A percentile compares a stretch with the other conserved stretches of the same genome.
phyloP scores from a whole-genome alignment of 2,113 vertebrate species.

The Trichomycterus rosablanca region DNA sequence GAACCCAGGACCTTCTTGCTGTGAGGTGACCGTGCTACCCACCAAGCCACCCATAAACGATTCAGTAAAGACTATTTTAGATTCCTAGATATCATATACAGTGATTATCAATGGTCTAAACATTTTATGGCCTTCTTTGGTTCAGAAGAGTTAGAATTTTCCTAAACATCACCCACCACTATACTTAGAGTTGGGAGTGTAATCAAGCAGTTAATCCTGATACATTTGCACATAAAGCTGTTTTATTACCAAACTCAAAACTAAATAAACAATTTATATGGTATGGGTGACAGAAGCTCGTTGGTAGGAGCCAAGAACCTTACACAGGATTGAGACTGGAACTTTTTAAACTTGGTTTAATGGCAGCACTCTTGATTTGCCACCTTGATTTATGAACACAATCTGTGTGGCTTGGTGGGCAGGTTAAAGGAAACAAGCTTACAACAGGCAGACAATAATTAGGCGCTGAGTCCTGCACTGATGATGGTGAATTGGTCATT shows the following conservation, averaged over 20 bases:
- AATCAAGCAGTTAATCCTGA: constrained; percentile 36
- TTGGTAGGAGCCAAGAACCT: background rate
- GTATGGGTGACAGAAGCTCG: constrained; percentile 6
- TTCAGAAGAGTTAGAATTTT: no score
- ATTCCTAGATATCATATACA: no score
- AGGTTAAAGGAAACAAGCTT: constrained; percentile 30
- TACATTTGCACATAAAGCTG: constrained; percentile 39
- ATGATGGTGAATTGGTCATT: constrained; percentile 35
- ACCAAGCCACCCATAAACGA: no score
- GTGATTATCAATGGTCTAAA: no score
- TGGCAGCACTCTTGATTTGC: constrained; percentile 33
- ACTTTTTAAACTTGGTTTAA: constrained; percentile 3
- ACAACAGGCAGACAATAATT: constrained; percentile 41
- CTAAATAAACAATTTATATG: constrained; percentile 59
- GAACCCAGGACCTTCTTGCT: no score
- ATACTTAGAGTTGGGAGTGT: constrained; percentile 29
- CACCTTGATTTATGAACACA: constrained; percentile 43
- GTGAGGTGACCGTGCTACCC: no score
- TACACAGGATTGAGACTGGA: background rate
- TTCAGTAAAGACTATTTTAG: no score
- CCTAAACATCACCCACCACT: no score
- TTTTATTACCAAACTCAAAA: constrained; percentile 46
- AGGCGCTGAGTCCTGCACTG: constrained; percentile 24
- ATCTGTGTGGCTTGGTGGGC: constrained; percentile 35
- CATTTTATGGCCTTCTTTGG: no score